Evolutionary conservation across 2,888 invertebrate genomes (phyloP), one percentile per base, ranked within the genome.

Genomic region (Limenitis arthemis): DNA sequence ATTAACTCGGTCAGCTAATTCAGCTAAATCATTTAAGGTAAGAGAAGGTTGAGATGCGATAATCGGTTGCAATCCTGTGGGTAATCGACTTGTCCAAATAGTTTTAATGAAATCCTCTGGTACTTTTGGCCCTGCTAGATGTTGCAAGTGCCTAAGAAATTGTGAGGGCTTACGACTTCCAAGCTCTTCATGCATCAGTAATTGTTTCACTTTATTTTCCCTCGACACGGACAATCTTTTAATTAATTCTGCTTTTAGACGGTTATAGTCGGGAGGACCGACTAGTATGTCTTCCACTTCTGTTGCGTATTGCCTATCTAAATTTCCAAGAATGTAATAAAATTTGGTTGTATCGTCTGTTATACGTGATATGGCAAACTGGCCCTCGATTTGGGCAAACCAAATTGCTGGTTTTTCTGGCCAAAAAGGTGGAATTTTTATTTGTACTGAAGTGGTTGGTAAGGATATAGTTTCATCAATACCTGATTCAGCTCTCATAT

Each of bases 381-480:
- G 64, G 1, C 60, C 61, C 40, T 67, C 65, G 1, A 66, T 44
- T 44, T 62, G 61, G 0, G 61, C 61, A 47, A 65, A 65, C 65
- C 64, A 64, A 8, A 64, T 42, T 1, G 54, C 56, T 0, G 63
- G 63, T 50, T 62, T 58, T 12, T 65, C 61, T 1, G 63, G 54
- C 63, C 63, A 63, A 44, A 64, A 61, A 6, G 62, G 58, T 5
- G 61, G 62, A n/a, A n/a, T n/a, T n/a, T n/a, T n/a, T n/a, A n/a
- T n/a, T n/a, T n/a, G n/a, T n/a, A n/a, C n/a, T n/a, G n/a, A n/a
- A n/a, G n/a, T n/a, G n/a, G n/a, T n/a, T n/a, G n/a, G n/a, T n/a
- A n/a, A n/a, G n/a, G n/a, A n/a, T n/a, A n/a, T n/a, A n/a, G n/a
- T n/a, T n/a, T n/a, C n/a, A n/a, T n/a, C n/a, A n/a, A n/a, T n/a